A percentile compares a stretch with the other conserved stretches of the same genome.
Conservation (phyloP, 2,797 vertebrate genomes). For the Podargus strigoides region DNA sequence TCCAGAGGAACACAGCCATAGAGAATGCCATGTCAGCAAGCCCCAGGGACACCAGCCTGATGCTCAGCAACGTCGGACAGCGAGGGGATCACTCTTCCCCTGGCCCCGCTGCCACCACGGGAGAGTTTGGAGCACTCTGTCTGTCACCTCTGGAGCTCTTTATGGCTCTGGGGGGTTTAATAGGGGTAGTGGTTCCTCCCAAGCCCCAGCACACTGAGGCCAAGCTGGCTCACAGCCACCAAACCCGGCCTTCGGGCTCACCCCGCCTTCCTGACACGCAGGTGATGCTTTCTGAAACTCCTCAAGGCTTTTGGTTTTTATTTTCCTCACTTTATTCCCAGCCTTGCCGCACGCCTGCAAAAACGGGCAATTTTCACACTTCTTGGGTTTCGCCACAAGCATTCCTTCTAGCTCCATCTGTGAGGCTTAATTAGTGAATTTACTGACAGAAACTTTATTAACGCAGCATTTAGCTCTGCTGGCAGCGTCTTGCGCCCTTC, state of each 20-base stretch:
- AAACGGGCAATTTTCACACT: slow-evolving; percentile 34
- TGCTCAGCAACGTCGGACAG: not conserved
- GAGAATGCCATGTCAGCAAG: not conserved
- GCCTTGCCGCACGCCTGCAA: not conserved
- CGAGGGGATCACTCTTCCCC: not conserved
- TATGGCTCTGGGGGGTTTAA: not conserved
- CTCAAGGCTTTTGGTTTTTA: not conserved
- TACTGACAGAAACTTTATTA: slow-evolving; percentile 65
- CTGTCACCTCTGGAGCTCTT: not conserved
- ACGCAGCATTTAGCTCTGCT: slow-evolving; percentile 50
- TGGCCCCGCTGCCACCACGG: not conserved
- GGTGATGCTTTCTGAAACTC: not conserved
- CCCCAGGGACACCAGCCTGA: slow-evolving; percentile 38
- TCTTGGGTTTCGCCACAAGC: slow-evolving; percentile 1
- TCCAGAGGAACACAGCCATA: slow-evolving; percentile 2
- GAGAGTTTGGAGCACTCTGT: not conserved
- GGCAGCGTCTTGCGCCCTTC: slow-evolving; percentile 6
- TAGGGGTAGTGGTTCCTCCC: not conserved
- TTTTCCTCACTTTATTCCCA: not conserved
- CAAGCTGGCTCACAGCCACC: not conserved
- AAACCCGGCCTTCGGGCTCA: fast-evolving
- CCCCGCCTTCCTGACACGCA: not conserved
- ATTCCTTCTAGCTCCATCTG: slow-evolving; percentile 59
- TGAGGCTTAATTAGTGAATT: slow-evolving; percentile 60
- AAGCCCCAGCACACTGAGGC: not conserved